Evolutionary conservation across 2,113 vertebrate genomes (phyloP).

Genomic region (Protobothrops mucrosquamatus): DNA sequence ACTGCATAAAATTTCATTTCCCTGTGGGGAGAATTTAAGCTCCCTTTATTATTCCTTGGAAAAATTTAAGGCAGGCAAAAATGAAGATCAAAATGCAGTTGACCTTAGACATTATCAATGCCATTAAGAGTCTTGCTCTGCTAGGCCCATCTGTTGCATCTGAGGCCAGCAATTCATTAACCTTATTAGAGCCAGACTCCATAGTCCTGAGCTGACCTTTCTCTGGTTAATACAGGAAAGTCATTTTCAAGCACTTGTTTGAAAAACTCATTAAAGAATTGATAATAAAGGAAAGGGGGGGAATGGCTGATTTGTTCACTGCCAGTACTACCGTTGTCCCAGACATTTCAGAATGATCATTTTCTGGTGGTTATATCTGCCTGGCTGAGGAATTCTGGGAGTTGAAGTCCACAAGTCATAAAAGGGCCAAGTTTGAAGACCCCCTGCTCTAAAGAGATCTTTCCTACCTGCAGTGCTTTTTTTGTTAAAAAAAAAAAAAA

Average conservation of each 20-base stretch:
- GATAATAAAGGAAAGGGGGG: constrained; percentile 38
- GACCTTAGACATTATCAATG: constrained; percentile 72
- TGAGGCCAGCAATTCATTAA: constrained; percentile 73
- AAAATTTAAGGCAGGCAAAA: constrained; percentile 72
- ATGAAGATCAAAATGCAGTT: constrained; percentile 70
- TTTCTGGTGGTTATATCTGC: constrained; percentile 22
- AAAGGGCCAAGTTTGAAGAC: too few species aligned
- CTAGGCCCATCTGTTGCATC: constrained; percentile 72
- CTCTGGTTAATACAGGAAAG: constrained; percentile 64
- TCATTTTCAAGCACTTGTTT: constrained; percentile 55
- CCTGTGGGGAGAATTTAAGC: constrained; percentile 66
- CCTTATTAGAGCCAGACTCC: constrained; percentile 71
- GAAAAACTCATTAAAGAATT: constrained; percentile 62
- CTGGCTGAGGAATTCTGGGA: too few species aligned
- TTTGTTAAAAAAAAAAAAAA: too few species aligned
- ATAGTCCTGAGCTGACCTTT: constrained; percentile 70
- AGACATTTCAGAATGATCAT: constrained; percentile 22
- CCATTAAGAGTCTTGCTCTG: constrained; percentile 62
- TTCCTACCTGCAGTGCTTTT: neutral
- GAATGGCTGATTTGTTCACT: constrained; percentile 16
- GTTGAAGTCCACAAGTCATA: too few species aligned
- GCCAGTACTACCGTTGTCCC: neutral
- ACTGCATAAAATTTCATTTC: constrained; percentile 66
- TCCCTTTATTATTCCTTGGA: constrained; percentile 69
- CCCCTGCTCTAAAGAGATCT: neutral